phyloP scores from a whole-genome alignment of 1,140 invertebrate species.

The Danaus melanippus region DNA sequence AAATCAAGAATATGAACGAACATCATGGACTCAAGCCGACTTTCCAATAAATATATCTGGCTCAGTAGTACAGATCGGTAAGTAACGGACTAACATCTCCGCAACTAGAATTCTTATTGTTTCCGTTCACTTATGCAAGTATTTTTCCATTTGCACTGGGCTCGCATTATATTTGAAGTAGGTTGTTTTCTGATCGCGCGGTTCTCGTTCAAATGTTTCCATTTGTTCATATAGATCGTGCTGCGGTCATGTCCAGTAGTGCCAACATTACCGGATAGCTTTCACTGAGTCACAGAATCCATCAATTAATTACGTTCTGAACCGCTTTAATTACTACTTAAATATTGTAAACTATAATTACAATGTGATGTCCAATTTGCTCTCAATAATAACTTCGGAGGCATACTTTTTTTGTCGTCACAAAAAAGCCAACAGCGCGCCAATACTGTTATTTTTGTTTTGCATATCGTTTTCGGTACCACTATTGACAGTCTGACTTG shows the following conservation, averaged over 20 bases:
- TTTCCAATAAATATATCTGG: slow-evolving; percentile 38
- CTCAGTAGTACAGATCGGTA: slow-evolving; percentile 34
- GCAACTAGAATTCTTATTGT: slow-evolving; percentile 45
- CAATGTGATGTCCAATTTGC: slow-evolving; percentile 46
- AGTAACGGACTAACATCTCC: slow-evolving; percentile 37
- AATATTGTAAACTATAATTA: slow-evolving; percentile 52
- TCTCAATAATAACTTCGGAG: slow-evolving; percentile 44
- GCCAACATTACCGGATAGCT: slow-evolving; percentile 21
- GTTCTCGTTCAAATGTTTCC: slow-evolving; percentile 13
- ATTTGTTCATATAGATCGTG: slow-evolving; percentile 37
- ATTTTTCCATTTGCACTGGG: slow-evolving; percentile 46
- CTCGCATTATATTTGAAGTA: slow-evolving; percentile 36
- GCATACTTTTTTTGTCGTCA: slow-evolving; percentile 37
- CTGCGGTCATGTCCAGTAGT: slow-evolving; percentile 30
- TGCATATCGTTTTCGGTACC: slow-evolving; percentile 50
- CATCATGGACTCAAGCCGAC: slow-evolving; percentile 21
- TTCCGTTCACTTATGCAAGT: slow-evolving; percentile 37
- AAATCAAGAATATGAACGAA: slow-evolving; percentile 1
- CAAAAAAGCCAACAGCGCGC: slow-evolving; percentile 39
- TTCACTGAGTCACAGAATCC: slow-evolving; percentile 34
- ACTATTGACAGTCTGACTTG: slow-evolving; percentile 38
- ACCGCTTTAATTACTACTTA: slow-evolving; percentile 43
- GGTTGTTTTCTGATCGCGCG: slow-evolving; percentile 38
- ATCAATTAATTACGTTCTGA: slow-evolving; percentile 37
- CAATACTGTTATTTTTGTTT: slow-evolving; percentile 61